Evolutionary conservation across 2,888 invertebrate species (phyloP).

Genomic region (Saturnia pavonia): DNA sequence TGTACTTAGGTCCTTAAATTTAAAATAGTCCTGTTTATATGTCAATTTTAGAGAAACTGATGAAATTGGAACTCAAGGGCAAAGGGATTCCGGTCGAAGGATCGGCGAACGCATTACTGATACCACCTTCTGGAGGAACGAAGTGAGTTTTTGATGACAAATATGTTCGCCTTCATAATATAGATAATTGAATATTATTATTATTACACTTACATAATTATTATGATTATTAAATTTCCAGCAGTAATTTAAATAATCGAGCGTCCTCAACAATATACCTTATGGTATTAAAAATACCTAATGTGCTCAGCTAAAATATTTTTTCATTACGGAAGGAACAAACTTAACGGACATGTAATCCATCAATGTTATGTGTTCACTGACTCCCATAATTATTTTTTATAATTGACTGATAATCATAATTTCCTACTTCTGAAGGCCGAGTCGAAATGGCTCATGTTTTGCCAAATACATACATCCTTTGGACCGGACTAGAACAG

Average conservation of each 20-base stretch:
- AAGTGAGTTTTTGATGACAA: constrained; percentile 73
- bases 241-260: too few relatives aligned
- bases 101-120: constrained; percentile 96
- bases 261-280: too few relatives aligned
- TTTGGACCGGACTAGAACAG: too few relatives aligned
- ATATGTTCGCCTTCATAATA: background rate
- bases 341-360: background rate
- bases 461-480: too few relatives aligned
- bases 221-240: too few relatives aligned
- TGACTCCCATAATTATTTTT: background rate
- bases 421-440: too few relatives aligned
- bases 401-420: too few relatives aligned
- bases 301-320: background rate
- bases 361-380: background rate
- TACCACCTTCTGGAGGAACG: constrained; percentile 96
- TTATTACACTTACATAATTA: too few relatives aligned
- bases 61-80: constrained; percentile 88
- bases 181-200: too few relatives aligned
- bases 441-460: too few relatives aligned
- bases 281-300: background rate
- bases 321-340: background rate
- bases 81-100: constrained; percentile 92
- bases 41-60: constrained; percentile 85
- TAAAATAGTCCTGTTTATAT: background rate
- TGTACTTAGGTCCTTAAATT: too few relatives aligned